These are phyloP conservation scores for Ancistrus triradiatus DNA, from an alignment of 2,113 vertebrate genomes.

Conservation along the genomic window DNA sequence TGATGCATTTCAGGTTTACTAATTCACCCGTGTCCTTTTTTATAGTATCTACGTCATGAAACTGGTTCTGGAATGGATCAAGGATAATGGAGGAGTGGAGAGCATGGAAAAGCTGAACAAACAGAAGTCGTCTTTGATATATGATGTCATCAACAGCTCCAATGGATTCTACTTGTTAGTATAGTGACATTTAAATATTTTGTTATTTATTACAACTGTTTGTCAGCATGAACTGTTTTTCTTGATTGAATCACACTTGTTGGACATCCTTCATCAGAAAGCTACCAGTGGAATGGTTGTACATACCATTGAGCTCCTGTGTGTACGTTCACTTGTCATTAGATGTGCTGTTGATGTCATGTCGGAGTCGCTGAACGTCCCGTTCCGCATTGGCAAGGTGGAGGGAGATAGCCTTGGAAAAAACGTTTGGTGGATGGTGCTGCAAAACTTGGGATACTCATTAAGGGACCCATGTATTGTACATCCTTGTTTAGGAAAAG, in stretches of 20 bases:
- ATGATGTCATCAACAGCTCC: conserved; percentile 82
- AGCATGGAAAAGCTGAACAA: conserved; percentile 83
- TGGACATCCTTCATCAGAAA: too few species aligned
- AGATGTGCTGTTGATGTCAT: conserved; percentile 80
- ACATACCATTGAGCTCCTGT: too few species aligned
- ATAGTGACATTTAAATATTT: background rate
- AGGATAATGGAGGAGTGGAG: conserved; percentile 78
- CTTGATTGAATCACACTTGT: too few species aligned
- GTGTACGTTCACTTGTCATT: background rate
- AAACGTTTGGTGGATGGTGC: conserved; percentile 84
- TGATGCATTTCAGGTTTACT: too few species aligned
- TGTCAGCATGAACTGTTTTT: too few species aligned
- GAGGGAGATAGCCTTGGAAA: conserved; percentile 83
- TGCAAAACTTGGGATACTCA: conserved; percentile 82
- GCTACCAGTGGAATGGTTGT: too few species aligned
- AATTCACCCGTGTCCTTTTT: too few species aligned
- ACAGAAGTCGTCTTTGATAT: conserved; percentile 83
- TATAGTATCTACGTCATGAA: conserved; percentile 90
- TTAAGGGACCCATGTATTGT: conserved; percentile 85
- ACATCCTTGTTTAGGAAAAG: too few species aligned
- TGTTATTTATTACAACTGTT: too few species aligned
- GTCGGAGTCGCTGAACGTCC: conserved; percentile 86
- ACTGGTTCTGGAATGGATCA: conserved; percentile 93
- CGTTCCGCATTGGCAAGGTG: conserved; percentile 79
- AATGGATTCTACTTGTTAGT: conserved; percentile 90